Evolutionary conservation across 2,113 vertebrate species (phyloP), one percentile per base, ranked within the genome.

Genomic region (Callithrix jacchus): DNA sequence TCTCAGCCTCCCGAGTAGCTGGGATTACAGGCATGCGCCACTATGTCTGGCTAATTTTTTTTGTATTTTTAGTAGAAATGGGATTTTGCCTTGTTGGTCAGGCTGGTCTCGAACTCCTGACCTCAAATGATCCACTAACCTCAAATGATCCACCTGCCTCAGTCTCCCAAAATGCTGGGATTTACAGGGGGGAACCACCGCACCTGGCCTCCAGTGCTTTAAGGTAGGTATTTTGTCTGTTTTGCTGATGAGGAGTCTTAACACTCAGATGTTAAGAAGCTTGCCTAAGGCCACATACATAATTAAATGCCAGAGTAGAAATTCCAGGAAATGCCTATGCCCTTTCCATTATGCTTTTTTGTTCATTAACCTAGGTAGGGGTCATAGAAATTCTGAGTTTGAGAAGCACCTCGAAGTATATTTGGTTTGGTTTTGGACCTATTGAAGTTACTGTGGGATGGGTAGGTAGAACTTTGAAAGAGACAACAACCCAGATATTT

Each of bases 401-500:
- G 30, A 86, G 70, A 83, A 91, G 21, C 14, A 49, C 42, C 5
- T 85, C 8, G 87, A 87, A 91, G 17, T 81, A 79, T 79, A 16
- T 14, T 80, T 94, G 77, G 37, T 95, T 96, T 90, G 52, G 12
- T 90, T 95, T 84, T 56, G n/a, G 56, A 42, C 4, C 7, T 91
- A 1, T 77, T 90, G 27, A 87, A 89, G 32, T 93, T 87, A 8
- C 70, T 61, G 2, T 87, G n/a, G 70, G 42, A 71, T 73, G 37
- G 20, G 58, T 61, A 90, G 76, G 58, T 92, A 90, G 45, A 94
- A 86, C 77, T 94, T 90, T 97, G 49, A 66, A 54, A 92, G 83
- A 82, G 70, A 6, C 49, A 88, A 17, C 7, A 86, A 93, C 58
- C 42, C 23, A 64, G 37, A 27, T 82, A 54, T 89, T 87, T 25